Percentiles rank a stretch among this genome's conserved stretches.
phyloP scores from a whole-genome alignment of 2,797 vertebrate genomes.

The Brachymystax lenok region DNA sequence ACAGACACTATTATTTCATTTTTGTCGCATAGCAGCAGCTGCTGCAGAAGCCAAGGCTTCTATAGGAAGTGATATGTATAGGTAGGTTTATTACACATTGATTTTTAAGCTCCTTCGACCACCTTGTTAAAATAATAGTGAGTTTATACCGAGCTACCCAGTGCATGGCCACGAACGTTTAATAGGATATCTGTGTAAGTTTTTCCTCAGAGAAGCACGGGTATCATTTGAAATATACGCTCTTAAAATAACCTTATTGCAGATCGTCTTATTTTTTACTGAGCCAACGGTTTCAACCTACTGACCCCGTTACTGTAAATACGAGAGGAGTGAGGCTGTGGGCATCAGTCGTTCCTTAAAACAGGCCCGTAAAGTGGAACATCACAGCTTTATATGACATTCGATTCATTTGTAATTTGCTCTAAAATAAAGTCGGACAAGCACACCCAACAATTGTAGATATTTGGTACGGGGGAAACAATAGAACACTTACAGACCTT shows the following conservation, averaged over 20 bases:
- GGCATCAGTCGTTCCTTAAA: constrained; percentile 47
- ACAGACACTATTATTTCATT: not conserved
- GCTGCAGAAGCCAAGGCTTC: not conserved
- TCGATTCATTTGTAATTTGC: constrained; percentile 52
- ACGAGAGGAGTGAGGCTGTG: constrained; percentile 39
- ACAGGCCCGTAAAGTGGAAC: constrained; percentile 48
- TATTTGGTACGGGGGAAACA: not conserved
- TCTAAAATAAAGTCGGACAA: constrained; percentile 36
- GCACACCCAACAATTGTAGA: constrained; percentile 17
- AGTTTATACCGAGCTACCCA: constrained; percentile 23
- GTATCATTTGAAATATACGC: constrained; percentile 45
- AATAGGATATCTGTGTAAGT: constrained; percentile 39
- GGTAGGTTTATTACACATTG: not conserved
- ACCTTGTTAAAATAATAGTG: constrained; percentile 25
- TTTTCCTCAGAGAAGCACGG: constrained; percentile 30
- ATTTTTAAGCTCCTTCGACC: constrained; percentile 1
- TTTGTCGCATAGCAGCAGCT: not conserved
- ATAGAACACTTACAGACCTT: not conserved
- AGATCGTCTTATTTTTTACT: constrained; percentile 41
- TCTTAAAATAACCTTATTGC: constrained; percentile 40
- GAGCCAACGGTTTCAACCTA: constrained; percentile 41
- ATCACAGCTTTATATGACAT: constrained; percentile 52
- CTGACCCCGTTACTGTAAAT: constrained; percentile 51
- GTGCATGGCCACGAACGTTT: constrained; percentile 28
- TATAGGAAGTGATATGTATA: not conserved